phyloP scores from a whole-genome alignment of 2,888 invertebrate species.

The Imbricaverruca yamaguchii region DNA sequence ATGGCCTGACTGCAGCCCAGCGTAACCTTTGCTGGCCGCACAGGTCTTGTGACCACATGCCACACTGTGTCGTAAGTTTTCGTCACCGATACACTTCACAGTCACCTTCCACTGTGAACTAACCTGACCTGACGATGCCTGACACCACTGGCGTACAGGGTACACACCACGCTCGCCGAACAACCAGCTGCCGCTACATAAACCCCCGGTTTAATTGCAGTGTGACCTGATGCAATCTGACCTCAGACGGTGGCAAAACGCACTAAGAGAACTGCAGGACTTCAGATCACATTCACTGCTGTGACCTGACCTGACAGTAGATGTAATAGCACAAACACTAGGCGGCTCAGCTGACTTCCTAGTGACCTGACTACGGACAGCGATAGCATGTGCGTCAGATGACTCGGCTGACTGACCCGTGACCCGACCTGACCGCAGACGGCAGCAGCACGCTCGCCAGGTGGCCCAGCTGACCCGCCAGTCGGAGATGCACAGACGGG shows the following conservation, averaged over 20 bases:
- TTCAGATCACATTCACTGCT: too few relatives aligned
- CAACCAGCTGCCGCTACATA: too few relatives aligned
- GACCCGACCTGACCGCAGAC: slow-evolving; percentile 36
- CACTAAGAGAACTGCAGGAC: neutral
- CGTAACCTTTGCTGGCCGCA: too few relatives aligned
- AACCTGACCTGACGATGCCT: neutral
- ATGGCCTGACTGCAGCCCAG: too few relatives aligned
- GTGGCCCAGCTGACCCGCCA: slow-evolving; percentile 28
- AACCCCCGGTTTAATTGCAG: too few relatives aligned
- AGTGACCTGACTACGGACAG: neutral
- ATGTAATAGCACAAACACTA: too few relatives aligned
- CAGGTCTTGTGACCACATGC: too few relatives aligned
- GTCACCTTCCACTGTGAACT: neutral
- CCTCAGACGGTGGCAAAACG: neutral
- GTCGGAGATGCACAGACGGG: slow-evolving; percentile 28
- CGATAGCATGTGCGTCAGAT: too few relatives aligned
- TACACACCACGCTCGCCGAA: too few relatives aligned
- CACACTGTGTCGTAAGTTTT: too few relatives aligned
- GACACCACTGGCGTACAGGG: neutral
- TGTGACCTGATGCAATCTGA: too few relatives aligned
- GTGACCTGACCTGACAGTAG: neutral
- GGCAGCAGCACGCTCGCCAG: slow-evolving; percentile 33
- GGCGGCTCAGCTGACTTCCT: neutral
- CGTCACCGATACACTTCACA: too few relatives aligned
- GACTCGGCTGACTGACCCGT: slow-evolving; percentile 33